Base-by-base conservation (phyloP, 2,113 vertebrate species). In the Phycodurus eques region DNA sequence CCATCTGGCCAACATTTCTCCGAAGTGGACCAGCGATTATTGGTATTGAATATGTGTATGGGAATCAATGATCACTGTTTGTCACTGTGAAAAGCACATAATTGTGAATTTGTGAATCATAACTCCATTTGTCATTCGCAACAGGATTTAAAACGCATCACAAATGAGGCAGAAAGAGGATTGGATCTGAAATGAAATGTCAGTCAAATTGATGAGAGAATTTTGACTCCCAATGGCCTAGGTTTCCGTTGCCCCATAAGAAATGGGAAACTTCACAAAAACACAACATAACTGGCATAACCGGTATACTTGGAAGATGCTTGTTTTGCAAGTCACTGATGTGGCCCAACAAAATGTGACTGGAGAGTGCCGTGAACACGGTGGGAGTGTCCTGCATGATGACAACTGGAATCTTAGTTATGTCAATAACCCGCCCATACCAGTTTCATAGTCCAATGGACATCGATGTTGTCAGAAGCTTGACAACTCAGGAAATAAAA, bases 361-460 rank as follows among this genome's bases (percentile, higher is more conserved):
- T 68, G 67, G 51, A 11, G 51, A 42, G 9, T 5, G 12, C 66
- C 1, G 20, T 22, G 19, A 3, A 35, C 9, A 22, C 49, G 33
- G 54, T 79, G 79, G 76, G 77, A 67, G 85, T 85, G 75, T 67
- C 43, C 64, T 1, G 17, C 11, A 64, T 57, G 54, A 2, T 68
- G n/a, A 11, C 19, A 56, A 43, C 12, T 80, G 81, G 82, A 83
- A 89, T 87, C 70, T n/a, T 20, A 77, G 62, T 65, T 53, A 87
- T 88, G 73, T 72, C 64, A 57, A 56, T 63, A 71, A 20, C 70
- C 64, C 77, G 59, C 71, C 61, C 71, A 75, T 80, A 85, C 77
- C 35, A 73, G 69, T 59, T 73, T 82, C 63, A 14, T 22, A 46
- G 65, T 49, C 11, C 33, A 39, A 13, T 43, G 39, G 4, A 17